A percentile compares a stretch with the other conserved stretches of the same genome.
Evolutionary conservation across 2,113 vertebrate species (phyloP).

Genomic region (Chloebia gouldiae): DNA sequence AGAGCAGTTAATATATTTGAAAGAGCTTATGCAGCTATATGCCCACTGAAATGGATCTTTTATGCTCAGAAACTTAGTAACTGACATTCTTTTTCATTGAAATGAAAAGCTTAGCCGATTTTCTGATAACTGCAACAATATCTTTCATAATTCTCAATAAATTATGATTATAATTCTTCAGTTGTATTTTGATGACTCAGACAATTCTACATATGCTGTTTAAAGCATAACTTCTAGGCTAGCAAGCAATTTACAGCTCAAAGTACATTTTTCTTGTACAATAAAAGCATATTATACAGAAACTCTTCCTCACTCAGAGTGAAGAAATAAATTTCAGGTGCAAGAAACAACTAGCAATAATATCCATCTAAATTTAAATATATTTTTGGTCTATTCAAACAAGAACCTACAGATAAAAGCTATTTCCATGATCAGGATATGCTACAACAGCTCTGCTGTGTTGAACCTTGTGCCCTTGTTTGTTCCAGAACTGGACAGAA

Average conservation of each 20-base stretch:
- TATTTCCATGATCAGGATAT: background rate
- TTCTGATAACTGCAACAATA: background rate
- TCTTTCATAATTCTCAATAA: background rate
- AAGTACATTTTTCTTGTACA: background rate
- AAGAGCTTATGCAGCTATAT: background rate
- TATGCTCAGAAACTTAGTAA: background rate
- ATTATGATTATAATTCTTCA: background rate
- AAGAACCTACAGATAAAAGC: background rate
- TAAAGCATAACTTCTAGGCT: background rate
- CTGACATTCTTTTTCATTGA: background rate
- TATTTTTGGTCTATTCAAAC: background rate
- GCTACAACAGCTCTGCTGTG: background rate
- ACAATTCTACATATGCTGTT: background rate
- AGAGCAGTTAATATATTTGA: background rate
- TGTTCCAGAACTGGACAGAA: background rate
- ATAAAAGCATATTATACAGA: background rate
- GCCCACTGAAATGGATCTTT: background rate
- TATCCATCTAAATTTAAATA: background rate
- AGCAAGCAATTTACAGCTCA: background rate
- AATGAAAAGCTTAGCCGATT: background rate
- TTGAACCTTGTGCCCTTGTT: background rate
- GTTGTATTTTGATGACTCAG: background rate
- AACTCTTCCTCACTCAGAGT: background rate
- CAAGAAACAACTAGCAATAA: background rate
- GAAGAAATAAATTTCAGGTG: background rate